These are phyloP conservation scores for Aythya baeri DNA, from an alignment of 2,113 vertebrate species.

Conservation along the genomic window DNA sequence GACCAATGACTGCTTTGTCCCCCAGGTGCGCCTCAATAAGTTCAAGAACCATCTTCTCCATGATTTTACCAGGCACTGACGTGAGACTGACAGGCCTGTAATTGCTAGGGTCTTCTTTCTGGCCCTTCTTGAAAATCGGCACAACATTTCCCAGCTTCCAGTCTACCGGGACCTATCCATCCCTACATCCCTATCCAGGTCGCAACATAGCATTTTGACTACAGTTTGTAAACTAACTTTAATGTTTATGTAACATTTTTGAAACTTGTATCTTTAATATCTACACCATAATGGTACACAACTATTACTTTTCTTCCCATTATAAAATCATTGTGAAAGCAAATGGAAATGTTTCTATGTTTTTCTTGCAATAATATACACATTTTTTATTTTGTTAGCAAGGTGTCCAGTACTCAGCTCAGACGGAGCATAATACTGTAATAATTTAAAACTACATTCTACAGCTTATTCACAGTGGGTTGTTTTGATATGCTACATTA, in stretches of 20 bases:
- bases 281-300: background rate
- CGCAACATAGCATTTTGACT: background rate
- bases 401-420: background rate
- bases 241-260: background rate
- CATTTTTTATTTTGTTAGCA: background rate
- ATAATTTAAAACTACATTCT: conserved; percentile 8
- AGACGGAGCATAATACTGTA: background rate
- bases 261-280: background rate
- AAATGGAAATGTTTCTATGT: background rate
- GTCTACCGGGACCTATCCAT: too few species aligned
- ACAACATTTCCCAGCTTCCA: too few species aligned
- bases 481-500: conserved; percentile 10
- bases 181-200: background rate
- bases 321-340: background rate
- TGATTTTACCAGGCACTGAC: too few species aligned
- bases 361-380: background rate
- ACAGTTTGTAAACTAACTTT: background rate
- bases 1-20: too few species aligned
- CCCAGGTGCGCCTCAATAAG: too few species aligned
- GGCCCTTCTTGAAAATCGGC: too few species aligned
- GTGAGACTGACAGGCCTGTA: too few species aligned
- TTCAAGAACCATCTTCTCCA: too few species aligned
- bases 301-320: background rate
- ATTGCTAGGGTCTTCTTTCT: too few species aligned
- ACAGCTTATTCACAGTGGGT: background rate